Evolutionary conservation across 2,113 vertebrate species (phyloP), one percentile per base, ranked within the genome.

Genomic region (Urocynchramus pylzowi): DNA sequence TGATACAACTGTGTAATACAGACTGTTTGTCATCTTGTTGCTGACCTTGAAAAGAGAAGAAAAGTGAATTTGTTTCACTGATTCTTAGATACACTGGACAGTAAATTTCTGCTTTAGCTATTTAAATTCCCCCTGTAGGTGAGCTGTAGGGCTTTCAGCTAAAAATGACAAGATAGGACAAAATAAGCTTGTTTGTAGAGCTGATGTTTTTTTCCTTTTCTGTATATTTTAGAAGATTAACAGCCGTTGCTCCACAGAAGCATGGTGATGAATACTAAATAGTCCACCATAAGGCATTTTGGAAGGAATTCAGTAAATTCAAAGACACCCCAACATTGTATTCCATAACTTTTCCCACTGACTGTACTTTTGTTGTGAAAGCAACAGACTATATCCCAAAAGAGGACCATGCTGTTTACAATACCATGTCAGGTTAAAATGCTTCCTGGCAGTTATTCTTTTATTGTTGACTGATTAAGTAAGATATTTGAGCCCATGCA

Each of bases 211-310:
- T 87, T 92, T 42, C 44, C 33, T 60, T 87, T 93, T 84, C 87
- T 90, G 49, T 93, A 84, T 24, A 5, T 92, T 95, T 90, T 68
- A 95, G 60, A 83, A 93, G 88, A 96, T 95, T 95, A 97, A 91
- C 86, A 96, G 87, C 77, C 22, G 26, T 92, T 93, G 81, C 85
- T 92, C 67, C 94, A 90, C 42, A 71, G 71, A 31, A 79, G 53
- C 49, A 37, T 95, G 91, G 92, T 2, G 13, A 82, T 92, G 89
- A 96, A 95, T 97, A 95, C 89, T 93, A 95, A 97, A 63, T 26
- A 95, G 87, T 37, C 59, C 3, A 10, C 89, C 79, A 75, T 95
- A 95, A 91, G 84, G 78, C 87, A 79, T 89, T 92, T 69, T 95
- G 82, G 82, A 96, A 91, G 68, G 71, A 95, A 91, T 83, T 89